Base-by-base conservation (phyloP, 2,113 vertebrate genomes). In the Notiomystis cincta region DNA sequence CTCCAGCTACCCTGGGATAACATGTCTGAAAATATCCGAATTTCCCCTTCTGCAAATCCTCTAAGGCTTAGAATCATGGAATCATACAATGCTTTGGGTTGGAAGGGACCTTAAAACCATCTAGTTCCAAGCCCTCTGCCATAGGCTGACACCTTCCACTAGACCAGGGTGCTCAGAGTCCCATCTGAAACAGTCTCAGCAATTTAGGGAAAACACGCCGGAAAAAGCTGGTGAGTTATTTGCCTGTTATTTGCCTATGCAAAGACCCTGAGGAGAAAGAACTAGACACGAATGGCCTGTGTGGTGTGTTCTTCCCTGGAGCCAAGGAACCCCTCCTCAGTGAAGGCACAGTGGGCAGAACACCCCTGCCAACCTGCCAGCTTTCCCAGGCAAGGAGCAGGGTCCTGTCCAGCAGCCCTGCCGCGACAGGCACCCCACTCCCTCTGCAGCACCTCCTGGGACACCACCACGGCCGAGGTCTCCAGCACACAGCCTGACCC, bases 371-470 rank as follows among this genome's bases (percentile, higher is more conserved):
- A 17, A 33, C 6, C 19, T 0, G 0, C 4, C 38, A 11, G 47
- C 3, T 11, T 21, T 13, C 38, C 21, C 47, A 5, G 27, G 25
- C 20, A 35, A 51, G 45, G 45, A 37, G 44, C 0, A 0, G 13
- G 6, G 28, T 6, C 44, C 38, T 35, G 35, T 53, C 25, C 37
- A 37, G 2, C 2, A 17, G 31, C 37, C 10, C 35, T 64, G 33
- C 9, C 38, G n/a, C n/a, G 40, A 51, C 2, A 12, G 35, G 1
- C 3, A 4, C 7, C 0, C 0, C 0, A 2, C 38, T 13, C 8
- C 48, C n/a, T 38, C 20, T 30, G 37, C 25, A 31, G 37, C 25
- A 31, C 35, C 33, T 47, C n/a, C 56, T 1, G 2, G 22, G 33
- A 33, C 40, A 35, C 2, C 2, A 5, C 25, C 19, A 3, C 0